Evolutionary conservation across 2,113 vertebrate species (phyloP).

Genomic region (Sphaerodactylus townsendi): DNA sequence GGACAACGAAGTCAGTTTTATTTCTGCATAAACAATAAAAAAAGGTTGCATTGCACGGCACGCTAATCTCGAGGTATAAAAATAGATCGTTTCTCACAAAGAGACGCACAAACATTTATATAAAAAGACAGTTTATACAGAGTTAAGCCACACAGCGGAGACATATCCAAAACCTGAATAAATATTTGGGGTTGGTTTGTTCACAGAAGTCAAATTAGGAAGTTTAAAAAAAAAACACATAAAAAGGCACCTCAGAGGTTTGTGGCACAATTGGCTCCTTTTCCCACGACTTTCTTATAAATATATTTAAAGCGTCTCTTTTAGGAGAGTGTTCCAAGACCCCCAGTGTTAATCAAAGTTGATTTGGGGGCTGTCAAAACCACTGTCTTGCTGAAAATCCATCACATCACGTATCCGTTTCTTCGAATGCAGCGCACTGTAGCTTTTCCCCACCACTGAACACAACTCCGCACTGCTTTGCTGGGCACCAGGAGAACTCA

Average conservation of each 20-base stretch:
- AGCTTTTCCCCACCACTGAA: slow-evolving; percentile 30
- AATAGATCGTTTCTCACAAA: slow-evolving; percentile 62
- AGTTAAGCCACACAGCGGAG: slow-evolving; percentile 44
- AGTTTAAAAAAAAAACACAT: slow-evolving; percentile 9
- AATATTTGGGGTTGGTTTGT: slow-evolving; percentile 46
- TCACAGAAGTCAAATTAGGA: slow-evolving; percentile 15
- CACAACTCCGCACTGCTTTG: background rate
- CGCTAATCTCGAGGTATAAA: slow-evolving; percentile 68
- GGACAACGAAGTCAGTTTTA: slow-evolving; percentile 51
- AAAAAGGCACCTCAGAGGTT: slow-evolving; percentile 18
- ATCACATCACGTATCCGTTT: slow-evolving; percentile 48
- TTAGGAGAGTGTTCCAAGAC: slow-evolving; percentile 4
- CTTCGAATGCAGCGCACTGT: slow-evolving; percentile 44
- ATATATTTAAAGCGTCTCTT: slow-evolving; percentile 37
- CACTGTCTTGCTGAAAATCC: slow-evolving; percentile 79
- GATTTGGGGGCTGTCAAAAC: slow-evolving; percentile 78
- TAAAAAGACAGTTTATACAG: slow-evolving; percentile 40
- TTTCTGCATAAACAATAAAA: slow-evolving; percentile 58
- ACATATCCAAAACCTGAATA: slow-evolving; percentile 29
- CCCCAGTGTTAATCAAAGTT: slow-evolving; percentile 36
- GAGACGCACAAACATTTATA: slow-evolving; percentile 12
- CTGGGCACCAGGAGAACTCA: slow-evolving; percentile 21
- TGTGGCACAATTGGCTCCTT: slow-evolving; percentile 21
- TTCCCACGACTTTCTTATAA: slow-evolving; percentile 34
- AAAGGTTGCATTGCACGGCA: slow-evolving; percentile 50